Evolutionary conservation across 1,140 invertebrate species (phyloP).

Genomic region (Pogonus chalceus): DNA sequence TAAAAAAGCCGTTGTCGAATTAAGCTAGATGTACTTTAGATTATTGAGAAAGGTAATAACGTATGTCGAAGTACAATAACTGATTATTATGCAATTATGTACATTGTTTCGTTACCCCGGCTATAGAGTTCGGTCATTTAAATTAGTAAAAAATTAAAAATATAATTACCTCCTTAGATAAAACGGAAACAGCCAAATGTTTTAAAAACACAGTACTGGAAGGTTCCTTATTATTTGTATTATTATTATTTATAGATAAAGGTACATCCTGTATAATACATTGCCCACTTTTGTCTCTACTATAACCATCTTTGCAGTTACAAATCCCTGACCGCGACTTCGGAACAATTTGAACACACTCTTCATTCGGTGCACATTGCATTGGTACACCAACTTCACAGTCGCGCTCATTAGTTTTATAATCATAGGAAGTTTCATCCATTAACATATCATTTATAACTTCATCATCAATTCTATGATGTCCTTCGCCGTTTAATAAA

Average conservation of each 20-base stretch:
- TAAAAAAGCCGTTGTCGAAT: no score
- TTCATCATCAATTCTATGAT: slow-evolving; percentile 21
- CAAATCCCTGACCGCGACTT: slow-evolving; percentile 53
- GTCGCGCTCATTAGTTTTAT: slow-evolving; percentile 14
- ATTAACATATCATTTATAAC: slow-evolving; percentile 25
- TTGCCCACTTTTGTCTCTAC: slow-evolving; percentile 42
- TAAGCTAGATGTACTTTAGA: no score
- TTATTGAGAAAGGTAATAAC: no score
- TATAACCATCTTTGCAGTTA: slow-evolving; percentile 50
- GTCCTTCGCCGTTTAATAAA: slow-evolving; percentile 11
- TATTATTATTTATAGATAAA: slow-evolving; percentile 25
- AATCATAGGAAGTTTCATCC: slow-evolving; percentile 22
- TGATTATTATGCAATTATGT: no score
- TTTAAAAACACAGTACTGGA: slow-evolving; percentile 37
- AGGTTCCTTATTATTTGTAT: slow-evolving; percentile 17
- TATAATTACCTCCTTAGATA: slow-evolving; percentile 59
- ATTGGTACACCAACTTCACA: slow-evolving; percentile 39
- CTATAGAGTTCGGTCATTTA: no score
- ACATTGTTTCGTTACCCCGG: no score
- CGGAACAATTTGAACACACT: slow-evolving; percentile 46
- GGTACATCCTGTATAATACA: slow-evolving; percentile 28
- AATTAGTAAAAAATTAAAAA: no score
- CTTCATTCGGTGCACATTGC: slow-evolving; percentile 52
- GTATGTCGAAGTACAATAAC: no score
- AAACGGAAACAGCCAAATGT: slow-evolving; percentile 65